Conservation (phyloP, 1,140 invertebrate genomes). For the Fopius arisanus region DNA sequence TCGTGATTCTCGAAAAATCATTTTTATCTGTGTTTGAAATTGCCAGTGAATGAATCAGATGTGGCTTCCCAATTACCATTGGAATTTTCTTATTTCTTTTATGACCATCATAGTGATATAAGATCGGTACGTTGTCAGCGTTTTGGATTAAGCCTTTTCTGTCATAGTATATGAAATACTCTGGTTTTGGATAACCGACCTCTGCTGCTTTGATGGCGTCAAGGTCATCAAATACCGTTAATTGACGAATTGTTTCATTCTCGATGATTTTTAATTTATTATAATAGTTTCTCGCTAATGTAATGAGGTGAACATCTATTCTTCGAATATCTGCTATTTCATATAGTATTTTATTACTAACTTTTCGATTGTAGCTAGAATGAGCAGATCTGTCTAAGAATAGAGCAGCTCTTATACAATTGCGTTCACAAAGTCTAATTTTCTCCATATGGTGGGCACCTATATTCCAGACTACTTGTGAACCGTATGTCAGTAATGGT, state of each 20-base stretch:
- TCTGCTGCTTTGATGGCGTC: neutral
- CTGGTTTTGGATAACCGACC: neutral
- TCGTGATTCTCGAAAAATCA: too few relatives aligned
- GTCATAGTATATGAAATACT: neutral
- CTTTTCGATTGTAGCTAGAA: neutral
- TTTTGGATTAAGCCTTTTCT: too few relatives aligned
- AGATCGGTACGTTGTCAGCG: too few relatives aligned
- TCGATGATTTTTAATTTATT: neutral
- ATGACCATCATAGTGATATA: too few relatives aligned
- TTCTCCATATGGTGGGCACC: neutral
- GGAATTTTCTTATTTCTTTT: too few relatives aligned
- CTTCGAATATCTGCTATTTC: neutral
- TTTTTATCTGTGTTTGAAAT: too few relatives aligned
- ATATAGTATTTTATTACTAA: conserved; percentile 8
- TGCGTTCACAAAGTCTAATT: neutral
- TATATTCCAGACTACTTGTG: too few relatives aligned
- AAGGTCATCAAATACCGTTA: neutral
- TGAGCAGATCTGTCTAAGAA: neutral
- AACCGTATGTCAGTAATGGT: neutral
- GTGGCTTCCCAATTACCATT: too few relatives aligned
- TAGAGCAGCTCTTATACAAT: neutral
- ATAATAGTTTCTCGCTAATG: conserved; percentile 11
- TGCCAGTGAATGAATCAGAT: too few relatives aligned
- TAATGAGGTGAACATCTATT: conserved; percentile 11
- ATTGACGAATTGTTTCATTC: neutral